These are phyloP conservation scores for Serripes groenlandicus DNA, from an alignment of 2,888 invertebrate genomes.

Conservation along the genomic window DNA sequence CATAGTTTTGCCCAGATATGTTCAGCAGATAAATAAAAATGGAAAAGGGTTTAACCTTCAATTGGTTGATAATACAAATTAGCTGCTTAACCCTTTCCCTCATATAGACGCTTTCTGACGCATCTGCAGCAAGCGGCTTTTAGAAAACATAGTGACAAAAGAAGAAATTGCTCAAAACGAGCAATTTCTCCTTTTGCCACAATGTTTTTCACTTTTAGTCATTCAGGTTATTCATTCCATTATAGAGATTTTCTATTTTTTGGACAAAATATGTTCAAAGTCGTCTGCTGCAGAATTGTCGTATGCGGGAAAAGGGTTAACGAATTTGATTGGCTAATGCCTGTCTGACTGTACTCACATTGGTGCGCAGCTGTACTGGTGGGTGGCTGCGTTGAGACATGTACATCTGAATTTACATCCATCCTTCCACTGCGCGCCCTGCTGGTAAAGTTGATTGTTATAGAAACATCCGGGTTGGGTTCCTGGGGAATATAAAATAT, in stretches of 20 bases:
- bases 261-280: too few relatives aligned
- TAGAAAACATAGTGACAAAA: neutral
- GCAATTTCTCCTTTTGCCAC: neutral
- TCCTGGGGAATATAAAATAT: too few relatives aligned
- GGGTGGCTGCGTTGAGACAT: constrained; percentile 61
- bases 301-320: too few relatives aligned
- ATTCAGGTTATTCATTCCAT: too few relatives aligned
- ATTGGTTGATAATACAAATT: too few relatives aligned
- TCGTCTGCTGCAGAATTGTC: too few relatives aligned
- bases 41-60: too few relatives aligned
- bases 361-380: constrained; percentile 61
- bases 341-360: constrained; percentile 57
- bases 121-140: neutral
- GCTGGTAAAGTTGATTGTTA: constrained; percentile 68
- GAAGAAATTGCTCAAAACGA: neutral
- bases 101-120: neutral
- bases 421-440: constrained; percentile 71
- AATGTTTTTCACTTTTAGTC: neutral
- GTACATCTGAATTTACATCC: constrained; percentile 71
- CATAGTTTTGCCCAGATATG: too few relatives aligned
- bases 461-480: constrained; percentile 66
- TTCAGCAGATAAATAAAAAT: too few relatives aligned
- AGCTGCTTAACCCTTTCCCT: too few relatives aligned
- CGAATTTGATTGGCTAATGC: too few relatives aligned
- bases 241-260: too few relatives aligned